Evolutionary conservation across 2,113 vertebrate genomes (phyloP).

Genomic region (Picathartes gymnocephalus): DNA sequence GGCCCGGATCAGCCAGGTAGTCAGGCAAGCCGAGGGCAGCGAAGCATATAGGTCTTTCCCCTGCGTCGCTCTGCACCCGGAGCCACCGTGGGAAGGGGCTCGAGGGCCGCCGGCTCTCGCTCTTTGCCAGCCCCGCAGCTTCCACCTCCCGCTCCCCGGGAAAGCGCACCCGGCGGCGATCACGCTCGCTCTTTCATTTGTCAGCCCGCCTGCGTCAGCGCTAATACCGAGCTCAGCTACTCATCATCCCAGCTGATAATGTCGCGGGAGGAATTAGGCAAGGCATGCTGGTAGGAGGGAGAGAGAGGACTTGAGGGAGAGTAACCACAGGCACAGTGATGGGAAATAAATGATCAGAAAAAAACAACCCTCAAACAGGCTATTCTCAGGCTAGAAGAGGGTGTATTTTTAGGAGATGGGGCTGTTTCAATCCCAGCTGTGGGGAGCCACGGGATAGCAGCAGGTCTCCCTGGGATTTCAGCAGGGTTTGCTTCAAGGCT

Average conservation of each 20-base stretch:
- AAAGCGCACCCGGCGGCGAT: background rate
- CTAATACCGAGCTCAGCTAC: slow-evolving; percentile 15
- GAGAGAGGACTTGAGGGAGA: background rate
- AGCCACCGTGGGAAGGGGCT: background rate
- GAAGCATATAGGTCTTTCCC: background rate
- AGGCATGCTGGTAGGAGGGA: background rate
- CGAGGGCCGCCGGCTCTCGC: background rate
- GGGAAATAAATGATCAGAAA: slow-evolving; percentile 7
- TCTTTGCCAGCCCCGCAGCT: background rate
- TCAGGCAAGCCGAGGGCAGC: background rate
- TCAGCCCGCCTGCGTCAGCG: background rate
- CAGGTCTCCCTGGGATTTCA: background rate
- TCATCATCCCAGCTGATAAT: background rate
- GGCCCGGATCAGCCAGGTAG: background rate
- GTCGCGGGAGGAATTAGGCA: slow-evolving; percentile 40
- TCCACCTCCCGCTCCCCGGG: background rate
- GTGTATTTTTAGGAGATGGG: background rate
- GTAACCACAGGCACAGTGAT: background rate
- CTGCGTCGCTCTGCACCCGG: fast-evolving
- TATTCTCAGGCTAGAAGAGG: background rate
- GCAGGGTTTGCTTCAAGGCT: background rate
- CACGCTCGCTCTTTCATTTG: background rate
- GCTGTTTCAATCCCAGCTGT: background rate
- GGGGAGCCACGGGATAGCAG: background rate
- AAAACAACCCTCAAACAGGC: background rate